Conservation (phyloP, 2,113 vertebrate species). For the Anolis sagrei region DNA sequence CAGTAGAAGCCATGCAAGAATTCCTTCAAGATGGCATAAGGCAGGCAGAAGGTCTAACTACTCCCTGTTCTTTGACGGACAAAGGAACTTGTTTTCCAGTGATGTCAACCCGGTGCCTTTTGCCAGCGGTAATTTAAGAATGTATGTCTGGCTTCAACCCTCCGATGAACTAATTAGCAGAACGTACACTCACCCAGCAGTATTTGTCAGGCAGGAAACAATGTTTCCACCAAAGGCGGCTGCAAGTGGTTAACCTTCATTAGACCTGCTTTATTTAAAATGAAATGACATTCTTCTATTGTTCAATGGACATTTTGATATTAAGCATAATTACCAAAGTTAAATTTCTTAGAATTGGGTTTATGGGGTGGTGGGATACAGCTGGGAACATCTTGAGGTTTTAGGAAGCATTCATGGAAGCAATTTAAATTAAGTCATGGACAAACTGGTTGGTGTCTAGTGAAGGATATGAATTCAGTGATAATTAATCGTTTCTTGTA, state of each 20-base stretch:
- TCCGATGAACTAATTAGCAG: neutral
- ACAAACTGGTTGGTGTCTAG: neutral
- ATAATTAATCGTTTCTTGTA: neutral
- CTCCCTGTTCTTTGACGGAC: constrained; percentile 11
- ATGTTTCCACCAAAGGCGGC: neutral
- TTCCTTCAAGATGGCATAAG: constrained; percentile 8
- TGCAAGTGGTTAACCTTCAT: neutral
- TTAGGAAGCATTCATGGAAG: neutral
- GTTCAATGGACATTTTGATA: neutral
- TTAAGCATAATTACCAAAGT: neutral
- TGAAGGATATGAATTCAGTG: neutral
- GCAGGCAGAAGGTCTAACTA: neutral
- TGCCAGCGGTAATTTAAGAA: constrained; percentile 15
- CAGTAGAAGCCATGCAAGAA: neutral
- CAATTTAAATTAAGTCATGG: neutral
- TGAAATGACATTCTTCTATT: neutral
- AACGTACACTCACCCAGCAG: neutral
- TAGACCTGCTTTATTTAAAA: neutral
- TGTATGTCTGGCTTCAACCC: constrained; percentile 13
- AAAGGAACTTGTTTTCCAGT: constrained; percentile 17
- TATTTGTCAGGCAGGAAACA: constrained; percentile 4
- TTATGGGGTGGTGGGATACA: too few species aligned
- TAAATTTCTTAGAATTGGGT: neutral
- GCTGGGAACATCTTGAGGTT: neutral
- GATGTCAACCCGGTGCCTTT: constrained; percentile 3